A percentile compares a stretch with the other conserved stretches of the same genome.
phyloP scores from a whole-genome alignment of 1,140 invertebrate genomes.

The Trachelipus rathkii region DNA sequence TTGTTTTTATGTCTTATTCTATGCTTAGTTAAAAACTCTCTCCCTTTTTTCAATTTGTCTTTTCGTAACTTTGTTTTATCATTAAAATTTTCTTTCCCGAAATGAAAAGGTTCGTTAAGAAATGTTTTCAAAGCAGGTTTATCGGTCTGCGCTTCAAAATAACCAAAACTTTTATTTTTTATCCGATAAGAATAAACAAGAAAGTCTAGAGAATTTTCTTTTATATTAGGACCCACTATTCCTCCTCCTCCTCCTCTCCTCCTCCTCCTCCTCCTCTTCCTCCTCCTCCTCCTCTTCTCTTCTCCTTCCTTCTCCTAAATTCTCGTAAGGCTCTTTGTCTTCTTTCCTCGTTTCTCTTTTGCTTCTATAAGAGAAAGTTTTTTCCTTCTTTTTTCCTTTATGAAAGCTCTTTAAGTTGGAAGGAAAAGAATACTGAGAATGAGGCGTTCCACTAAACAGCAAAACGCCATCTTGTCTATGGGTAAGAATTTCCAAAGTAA shows the following conservation, averaged over 20 bases:
- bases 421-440: background rate
- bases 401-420: background rate
- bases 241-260: no score
- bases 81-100: background rate
- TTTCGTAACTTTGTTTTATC: background rate
- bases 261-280: no score
- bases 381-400: background rate
- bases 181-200: background rate
- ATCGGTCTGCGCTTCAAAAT: background rate
- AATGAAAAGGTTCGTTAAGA: background rate
- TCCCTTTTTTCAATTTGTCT: background rate
- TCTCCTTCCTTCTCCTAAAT: background rate
- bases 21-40: background rate
- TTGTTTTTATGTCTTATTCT: background rate
- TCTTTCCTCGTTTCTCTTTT: background rate
- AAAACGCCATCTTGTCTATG: slow-evolving; percentile 17
- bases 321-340: background rate
- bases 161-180: background rate
- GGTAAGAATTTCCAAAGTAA: slow-evolving; percentile 31
- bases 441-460: slow-evolving; percentile 28
- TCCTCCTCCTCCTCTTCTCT: background rate
- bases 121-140: background rate
- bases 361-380: background rate
- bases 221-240: background rate
- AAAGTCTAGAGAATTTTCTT: background rate